Conservation (phyloP, 2,113 vertebrate genomes). For the Aix galericulata region DNA sequence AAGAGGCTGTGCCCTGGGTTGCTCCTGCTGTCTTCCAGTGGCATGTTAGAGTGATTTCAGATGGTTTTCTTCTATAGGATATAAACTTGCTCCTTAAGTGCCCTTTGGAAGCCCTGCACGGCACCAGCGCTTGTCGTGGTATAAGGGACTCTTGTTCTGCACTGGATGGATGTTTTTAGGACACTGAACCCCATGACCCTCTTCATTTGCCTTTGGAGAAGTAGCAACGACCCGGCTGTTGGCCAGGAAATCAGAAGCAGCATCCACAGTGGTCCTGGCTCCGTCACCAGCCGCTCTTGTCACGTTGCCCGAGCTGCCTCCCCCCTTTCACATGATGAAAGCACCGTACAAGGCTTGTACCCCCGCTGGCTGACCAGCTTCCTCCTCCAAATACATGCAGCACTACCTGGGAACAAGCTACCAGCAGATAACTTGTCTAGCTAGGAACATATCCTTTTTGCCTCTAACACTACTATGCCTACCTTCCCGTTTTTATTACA, state of each 20-base stretch:
- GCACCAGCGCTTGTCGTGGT: not conserved
- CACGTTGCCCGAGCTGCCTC: not conserved
- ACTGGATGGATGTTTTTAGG: not conserved
- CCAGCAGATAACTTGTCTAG: not conserved
- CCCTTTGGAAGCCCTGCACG: not conserved
- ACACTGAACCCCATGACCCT: not conserved
- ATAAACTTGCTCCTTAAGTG: fast-evolving
- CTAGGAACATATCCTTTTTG: not conserved
- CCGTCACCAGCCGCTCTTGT: not conserved
- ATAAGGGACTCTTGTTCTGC: not conserved
- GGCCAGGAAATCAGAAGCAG: not conserved
- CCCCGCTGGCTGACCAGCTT: not conserved
- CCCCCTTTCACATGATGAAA: not conserved
- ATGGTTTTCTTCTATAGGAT: not conserved
- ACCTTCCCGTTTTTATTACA: not conserved
- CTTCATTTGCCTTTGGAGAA: not conserved
- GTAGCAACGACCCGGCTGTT: not conserved
- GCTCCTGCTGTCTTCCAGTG: not conserved
- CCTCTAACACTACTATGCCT: not conserved
- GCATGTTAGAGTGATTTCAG: not conserved
- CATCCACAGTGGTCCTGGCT: not conserved
- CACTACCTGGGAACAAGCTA: not conserved
- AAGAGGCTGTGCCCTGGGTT: not conserved
- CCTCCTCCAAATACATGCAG: not conserved
- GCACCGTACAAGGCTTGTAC: not conserved